phyloP scores from a whole-genome alignment of 2,113 vertebrate species.

The Oncorhynchus nerka region DNA sequence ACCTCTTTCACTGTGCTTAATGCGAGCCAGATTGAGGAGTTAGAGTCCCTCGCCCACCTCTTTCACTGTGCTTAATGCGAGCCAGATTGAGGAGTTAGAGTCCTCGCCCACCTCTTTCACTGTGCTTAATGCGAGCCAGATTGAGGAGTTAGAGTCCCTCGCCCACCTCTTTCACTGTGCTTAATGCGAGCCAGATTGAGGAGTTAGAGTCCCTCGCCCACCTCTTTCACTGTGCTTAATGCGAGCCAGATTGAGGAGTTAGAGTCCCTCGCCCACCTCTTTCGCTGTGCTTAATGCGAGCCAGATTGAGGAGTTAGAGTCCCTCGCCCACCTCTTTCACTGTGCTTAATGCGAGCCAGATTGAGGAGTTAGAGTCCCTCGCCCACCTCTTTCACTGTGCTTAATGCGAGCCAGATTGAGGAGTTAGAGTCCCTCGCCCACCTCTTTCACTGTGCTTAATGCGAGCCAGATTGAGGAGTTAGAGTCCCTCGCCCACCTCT shows the following conservation, averaged over 20 bases:
- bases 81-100: background rate
- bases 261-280: background rate
- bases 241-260: too few species aligned
- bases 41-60: background rate
- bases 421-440: background rate
- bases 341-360: too few species aligned
- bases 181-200: too few species aligned
- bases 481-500: background rate
- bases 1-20: background rate
- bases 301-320: background rate
- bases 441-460: too few species aligned
- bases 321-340: background rate
- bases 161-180: too few species aligned
- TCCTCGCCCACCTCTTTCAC: background rate
- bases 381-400: too few species aligned
- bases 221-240: too few species aligned
- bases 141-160: background rate
- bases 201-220: background rate
- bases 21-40: background rate
- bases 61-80: too few species aligned
- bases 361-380: background rate
- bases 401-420: too few species aligned
- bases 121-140: too few species aligned
- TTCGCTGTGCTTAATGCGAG: too few species aligned
- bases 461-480: too few species aligned